Evolutionary conservation across 2,797 vertebrate species (phyloP).

Genomic region (Xiphophorus birchmanni): DNA sequence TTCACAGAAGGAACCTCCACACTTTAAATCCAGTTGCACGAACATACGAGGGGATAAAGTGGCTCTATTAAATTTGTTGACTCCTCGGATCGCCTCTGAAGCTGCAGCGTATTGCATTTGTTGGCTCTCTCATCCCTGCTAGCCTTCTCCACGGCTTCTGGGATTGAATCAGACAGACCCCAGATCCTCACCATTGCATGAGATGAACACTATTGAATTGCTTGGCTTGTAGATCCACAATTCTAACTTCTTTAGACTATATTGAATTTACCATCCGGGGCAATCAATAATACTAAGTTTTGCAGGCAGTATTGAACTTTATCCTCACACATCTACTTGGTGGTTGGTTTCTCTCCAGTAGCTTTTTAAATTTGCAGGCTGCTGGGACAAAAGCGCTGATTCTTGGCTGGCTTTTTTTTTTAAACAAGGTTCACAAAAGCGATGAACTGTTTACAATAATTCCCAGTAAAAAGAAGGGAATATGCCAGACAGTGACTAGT

Average conservation of each 20-base stretch:
- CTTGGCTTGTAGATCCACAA: constrained; percentile 85
- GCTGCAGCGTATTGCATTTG: constrained; percentile 83
- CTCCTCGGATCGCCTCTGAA: constrained; percentile 81
- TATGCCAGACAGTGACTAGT: constrained; percentile 41
- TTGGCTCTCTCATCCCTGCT: constrained; percentile 79
- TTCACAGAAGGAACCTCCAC: constrained; percentile 68
- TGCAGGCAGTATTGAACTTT: constrained; percentile 83
- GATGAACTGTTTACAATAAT: constrained; percentile 48
- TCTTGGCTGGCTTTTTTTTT: constrained; percentile 61
- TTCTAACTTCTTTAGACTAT: constrained; percentile 87
- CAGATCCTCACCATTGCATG: constrained; percentile 81
- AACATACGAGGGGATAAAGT: constrained; percentile 85
- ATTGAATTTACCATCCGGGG: constrained; percentile 84
- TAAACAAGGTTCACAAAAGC: constrained; percentile 66
- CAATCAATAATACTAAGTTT: constrained; percentile 87
- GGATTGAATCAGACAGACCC: constrained; percentile 86
- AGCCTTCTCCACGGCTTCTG: constrained; percentile 72
- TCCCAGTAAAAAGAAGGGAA: constrained; percentile 55
- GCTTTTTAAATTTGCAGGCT: constrained; percentile 75
- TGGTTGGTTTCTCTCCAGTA: constrained; percentile 77
- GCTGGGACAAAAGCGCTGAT: constrained; percentile 70
- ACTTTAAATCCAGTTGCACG: constrained; percentile 79
- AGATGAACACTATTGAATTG: constrained; percentile 85
- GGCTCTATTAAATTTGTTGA: constrained; percentile 85
- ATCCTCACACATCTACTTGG: constrained; percentile 75